phyloP scores from a whole-genome alignment of 2,113 vertebrate species.

The Narcine bancroftii region DNA sequence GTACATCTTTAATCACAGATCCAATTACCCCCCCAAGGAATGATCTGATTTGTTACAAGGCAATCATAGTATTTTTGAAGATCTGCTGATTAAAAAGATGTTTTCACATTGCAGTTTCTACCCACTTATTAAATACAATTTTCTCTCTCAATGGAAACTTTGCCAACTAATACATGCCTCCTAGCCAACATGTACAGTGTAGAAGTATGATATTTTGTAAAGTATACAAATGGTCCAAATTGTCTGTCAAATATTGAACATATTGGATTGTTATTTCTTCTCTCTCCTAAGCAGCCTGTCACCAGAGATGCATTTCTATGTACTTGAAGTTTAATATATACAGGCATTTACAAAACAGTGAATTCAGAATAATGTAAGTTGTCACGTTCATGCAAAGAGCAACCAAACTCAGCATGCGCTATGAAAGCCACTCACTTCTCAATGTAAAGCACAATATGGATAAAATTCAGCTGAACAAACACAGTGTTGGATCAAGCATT shows the following conservation, averaged over 20 bases:
- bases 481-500: constrained; percentile 17
- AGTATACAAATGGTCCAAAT: neutral
- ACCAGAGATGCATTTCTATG: neutral
- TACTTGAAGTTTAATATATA: neutral
- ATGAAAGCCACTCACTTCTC: constrained; percentile 23
- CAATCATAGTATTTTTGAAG: neutral
- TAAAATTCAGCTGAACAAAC: constrained; percentile 19
- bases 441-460: neutral
- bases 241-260: neutral
- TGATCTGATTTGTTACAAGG: neutral
- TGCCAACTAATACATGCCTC: neutral
- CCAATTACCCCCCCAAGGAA: neutral
- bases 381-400: constrained; percentile 29
- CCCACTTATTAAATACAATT: neutral
- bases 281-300: neutral
- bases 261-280: neutral
- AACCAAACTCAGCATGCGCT: constrained; percentile 28
- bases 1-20: neutral
- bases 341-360: neutral
- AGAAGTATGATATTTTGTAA: neutral
- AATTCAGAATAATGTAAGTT: neutral
- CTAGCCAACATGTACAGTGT: no score
- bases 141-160: neutral
- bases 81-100: neutral
- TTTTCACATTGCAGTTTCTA: neutral